Percentiles rank a stretch among this genome's conserved stretches.
Conservation (phyloP, 2,113 vertebrate species). For the Mormyrus lacerda region DNA sequence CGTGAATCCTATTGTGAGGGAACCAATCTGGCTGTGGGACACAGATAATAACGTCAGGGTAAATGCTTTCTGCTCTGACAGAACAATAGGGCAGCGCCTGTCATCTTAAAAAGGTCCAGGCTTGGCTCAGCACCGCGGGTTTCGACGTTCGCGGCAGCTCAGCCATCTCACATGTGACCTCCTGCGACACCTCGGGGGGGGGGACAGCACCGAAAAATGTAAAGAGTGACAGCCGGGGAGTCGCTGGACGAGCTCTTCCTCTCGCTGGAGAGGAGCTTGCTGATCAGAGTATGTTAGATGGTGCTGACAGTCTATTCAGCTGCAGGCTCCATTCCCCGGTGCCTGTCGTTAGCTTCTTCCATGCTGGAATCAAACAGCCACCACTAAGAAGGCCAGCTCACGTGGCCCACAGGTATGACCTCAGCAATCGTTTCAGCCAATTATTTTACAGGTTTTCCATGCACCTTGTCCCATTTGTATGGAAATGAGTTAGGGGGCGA, state of each 20-base stretch:
- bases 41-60: conserved; percentile 47
- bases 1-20: conserved; percentile 38
- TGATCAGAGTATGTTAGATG: background rate
- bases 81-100: conserved; percentile 37
- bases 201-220: background rate
- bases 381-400: background rate
- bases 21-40: conserved; percentile 46
- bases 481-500: background rate
- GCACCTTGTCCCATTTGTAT: background rate
- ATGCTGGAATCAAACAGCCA: background rate
- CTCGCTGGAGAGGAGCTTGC: background rate
- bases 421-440: background rate
- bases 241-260: background rate
- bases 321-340: background rate
- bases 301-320: background rate
- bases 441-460: background rate
- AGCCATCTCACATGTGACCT: background rate
- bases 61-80: conserved; percentile 33
- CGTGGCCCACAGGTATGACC: background rate
- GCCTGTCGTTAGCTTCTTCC: background rate
- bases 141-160: conserved; percentile 26
- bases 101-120: conserved; percentile 39
- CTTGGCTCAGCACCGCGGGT: background rate
- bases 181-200: conserved; percentile 9
- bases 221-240: background rate